Conservation (phyloP, 2,888 invertebrate species). For the Tipula lateralis region DNA sequence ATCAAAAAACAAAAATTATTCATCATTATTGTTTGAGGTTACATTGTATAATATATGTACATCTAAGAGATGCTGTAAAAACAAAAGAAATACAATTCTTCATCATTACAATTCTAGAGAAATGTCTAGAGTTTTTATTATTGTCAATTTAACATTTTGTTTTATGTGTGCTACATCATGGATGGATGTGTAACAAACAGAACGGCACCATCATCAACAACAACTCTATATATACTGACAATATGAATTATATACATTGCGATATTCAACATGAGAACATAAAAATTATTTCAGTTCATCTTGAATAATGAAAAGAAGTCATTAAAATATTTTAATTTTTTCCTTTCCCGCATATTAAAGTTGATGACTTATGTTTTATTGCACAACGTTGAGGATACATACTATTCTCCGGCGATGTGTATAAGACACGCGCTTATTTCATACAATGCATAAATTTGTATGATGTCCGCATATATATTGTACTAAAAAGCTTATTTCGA, state of each 20-base stretch:
- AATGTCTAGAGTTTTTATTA: not conserved
- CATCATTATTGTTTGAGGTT: not conserved
- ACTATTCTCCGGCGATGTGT: too few species aligned
- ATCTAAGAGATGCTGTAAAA: not conserved
- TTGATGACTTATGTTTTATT: not conserved
- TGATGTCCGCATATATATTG: not conserved
- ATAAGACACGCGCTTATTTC: not conserved
- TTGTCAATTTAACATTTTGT: not conserved
- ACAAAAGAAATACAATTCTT: not conserved
- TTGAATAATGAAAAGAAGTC: not conserved
- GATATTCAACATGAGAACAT: not conserved
- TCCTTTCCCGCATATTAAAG: not conserved
- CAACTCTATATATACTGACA: not conserved
- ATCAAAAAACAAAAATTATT: not conserved
- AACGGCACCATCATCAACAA: not conserved
- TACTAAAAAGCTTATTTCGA: not conserved
- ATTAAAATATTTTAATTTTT: not conserved
- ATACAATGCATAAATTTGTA: not conserved
- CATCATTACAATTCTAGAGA: not conserved
- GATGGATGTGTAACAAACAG: not conserved
- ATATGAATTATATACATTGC: not conserved
- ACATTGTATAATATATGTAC: not conserved
- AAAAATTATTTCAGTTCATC: not conserved
- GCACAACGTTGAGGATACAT: too few species aligned
- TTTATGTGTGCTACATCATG: not conserved